Conservation (phyloP, 2,113 vertebrate species). For the Donacobius atricapilla region DNA sequence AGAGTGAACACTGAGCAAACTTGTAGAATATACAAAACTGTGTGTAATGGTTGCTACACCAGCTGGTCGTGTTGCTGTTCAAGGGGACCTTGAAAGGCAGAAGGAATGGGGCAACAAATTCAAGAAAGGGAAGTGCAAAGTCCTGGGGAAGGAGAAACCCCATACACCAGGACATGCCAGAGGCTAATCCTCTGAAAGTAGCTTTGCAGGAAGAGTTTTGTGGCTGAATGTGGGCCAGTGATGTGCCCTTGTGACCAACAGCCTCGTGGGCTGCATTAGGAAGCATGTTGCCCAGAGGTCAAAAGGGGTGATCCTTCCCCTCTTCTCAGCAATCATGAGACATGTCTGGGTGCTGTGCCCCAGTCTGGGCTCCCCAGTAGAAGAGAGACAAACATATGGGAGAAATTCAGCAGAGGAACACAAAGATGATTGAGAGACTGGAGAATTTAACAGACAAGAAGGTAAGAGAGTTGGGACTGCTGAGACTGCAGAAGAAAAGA, state of each 20-base stretch:
- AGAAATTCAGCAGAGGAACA: background rate
- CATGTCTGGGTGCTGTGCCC: background rate
- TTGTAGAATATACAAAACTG: background rate
- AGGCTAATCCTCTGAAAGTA: background rate
- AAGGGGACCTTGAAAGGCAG: background rate
- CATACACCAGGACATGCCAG: background rate
- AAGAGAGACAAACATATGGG: background rate
- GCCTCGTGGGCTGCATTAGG: background rate
- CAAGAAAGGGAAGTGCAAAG: background rate
- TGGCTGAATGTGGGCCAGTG: background rate
- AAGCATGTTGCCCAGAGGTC: background rate
- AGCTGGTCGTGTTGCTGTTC: background rate
- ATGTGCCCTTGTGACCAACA: background rate
- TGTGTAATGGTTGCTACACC: background rate
- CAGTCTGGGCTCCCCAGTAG: background rate
- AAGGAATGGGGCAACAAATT: background rate
- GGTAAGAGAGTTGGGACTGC: background rate
- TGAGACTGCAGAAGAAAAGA: background rate
- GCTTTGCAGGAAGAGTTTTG: background rate
- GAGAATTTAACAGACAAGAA: background rate
- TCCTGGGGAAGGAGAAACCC: background rate
- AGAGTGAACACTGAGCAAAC: background rate
- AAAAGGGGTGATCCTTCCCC: background rate
- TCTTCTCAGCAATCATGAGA: background rate
- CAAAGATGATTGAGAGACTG: background rate